Base-by-base conservation (phyloP, 2,113 vertebrate species). In the Dasyornis broadbenti region DNA sequence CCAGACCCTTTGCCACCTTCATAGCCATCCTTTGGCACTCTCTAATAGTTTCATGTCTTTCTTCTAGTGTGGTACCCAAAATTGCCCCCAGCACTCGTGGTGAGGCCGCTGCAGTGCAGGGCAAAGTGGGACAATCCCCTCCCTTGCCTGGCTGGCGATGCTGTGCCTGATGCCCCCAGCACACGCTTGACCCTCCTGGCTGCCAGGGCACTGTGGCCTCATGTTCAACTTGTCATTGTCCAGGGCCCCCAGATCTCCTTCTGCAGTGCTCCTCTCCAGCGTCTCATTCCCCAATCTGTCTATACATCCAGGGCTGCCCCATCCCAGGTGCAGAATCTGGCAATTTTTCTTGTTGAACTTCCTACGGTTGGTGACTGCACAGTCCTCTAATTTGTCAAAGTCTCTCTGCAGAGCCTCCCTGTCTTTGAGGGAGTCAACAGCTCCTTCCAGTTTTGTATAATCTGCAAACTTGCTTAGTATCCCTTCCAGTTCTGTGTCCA, bases 171-270 rank as follows among this genome's bases (percentile, higher is more conserved):
- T 39, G n/a, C 3, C 5, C 40, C 24, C 42, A 57, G 42, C 24
- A 30, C 50, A 56, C 2, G 12, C 0, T 2, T 57, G 42, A 10
- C 42, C 28, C 50, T 75, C 35, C 70, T 65, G 82, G 50, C 69
- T 65, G 50, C 30, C 42, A 57, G 30, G 52, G 30, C 70, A 35
- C 24, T 66, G 60, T 35, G 30, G 70, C 0, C 42, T 42, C 35
- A 20, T 4, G 42, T 31, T 0, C 30, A 57, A 3, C 30, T 14
- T n/a, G n/a, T 0, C 42, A 24, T 0, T 0, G 0, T 30, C 10
- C 52, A 49, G 60, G 42, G 21, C 4, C 7, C 19, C 15, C 35
- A 49, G 30, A 13, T 26, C 15, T 15, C 42, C 56, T 6, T 40
- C 3, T 26, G 19, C 0, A 6, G 24, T 19, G 1, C 70, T 75